phyloP scores from a whole-genome alignment of 2,797 vertebrate species.

The Tragopan temminckii region DNA sequence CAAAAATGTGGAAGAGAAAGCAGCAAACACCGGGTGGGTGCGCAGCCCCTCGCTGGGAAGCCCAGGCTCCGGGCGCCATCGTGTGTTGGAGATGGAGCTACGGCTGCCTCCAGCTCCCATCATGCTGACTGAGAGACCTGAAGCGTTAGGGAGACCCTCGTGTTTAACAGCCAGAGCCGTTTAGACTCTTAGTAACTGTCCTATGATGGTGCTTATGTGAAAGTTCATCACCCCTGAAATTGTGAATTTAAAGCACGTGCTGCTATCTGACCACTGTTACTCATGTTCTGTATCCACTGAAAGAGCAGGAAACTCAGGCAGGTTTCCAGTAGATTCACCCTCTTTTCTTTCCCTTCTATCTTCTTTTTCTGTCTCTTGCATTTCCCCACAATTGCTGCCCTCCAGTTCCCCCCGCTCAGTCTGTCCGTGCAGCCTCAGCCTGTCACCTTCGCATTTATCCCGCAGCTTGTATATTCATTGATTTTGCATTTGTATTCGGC shows the following conservation, averaged over 20 bases:
- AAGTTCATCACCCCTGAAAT: background rate
- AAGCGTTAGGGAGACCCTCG: background rate
- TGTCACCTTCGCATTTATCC: rapidly evolving
- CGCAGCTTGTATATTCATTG: background rate
- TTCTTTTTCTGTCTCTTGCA: background rate
- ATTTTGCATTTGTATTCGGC: background rate
- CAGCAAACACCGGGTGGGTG: background rate
- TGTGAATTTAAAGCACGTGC: background rate
- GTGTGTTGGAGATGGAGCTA: constrained; percentile 58
- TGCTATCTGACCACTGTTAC: background rate
- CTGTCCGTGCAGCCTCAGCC: background rate
- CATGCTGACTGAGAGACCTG: background rate
- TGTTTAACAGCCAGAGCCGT: background rate
- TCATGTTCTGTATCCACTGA: background rate
- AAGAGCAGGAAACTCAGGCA: background rate
- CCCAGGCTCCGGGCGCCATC: constrained; percentile 55
- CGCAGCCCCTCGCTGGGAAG: background rate
- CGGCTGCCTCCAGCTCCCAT: background rate
- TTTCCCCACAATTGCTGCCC: background rate
- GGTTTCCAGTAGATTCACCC: background rate
- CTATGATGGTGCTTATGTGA: background rate
- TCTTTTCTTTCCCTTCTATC: background rate
- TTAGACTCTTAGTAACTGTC: background rate
- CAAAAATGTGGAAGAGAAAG: background rate
- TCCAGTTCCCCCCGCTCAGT: background rate